Conservation (phyloP, 2,797 vertebrate species). For the Amblyraja radiata region DNA sequence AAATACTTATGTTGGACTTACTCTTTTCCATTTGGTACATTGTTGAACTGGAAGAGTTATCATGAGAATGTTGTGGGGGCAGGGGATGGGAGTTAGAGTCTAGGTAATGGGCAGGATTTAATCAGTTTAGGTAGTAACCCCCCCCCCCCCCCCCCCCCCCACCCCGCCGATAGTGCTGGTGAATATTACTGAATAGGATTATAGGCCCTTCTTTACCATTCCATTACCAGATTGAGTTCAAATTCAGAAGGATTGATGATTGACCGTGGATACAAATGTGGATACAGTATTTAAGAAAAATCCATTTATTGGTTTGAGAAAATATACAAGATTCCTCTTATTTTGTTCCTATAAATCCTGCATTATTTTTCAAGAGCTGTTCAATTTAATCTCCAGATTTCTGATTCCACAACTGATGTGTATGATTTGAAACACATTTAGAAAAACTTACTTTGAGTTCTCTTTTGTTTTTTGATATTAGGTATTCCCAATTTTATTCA, state of each 20-base stretch:
- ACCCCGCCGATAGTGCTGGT: no score
- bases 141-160: no score
- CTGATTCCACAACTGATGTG: neutral
- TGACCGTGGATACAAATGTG: neutral
- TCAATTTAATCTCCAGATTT: neutral
- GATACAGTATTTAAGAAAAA: neutral
- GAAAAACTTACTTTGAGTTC: neutral
- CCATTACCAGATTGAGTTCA: neutral
- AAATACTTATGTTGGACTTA: no score
- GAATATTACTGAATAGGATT: neutral
- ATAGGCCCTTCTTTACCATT: neutral
- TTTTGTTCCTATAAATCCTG: neutral
- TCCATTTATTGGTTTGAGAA: neutral
- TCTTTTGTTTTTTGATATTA: slow-evolving; percentile 45
- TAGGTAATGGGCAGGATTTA: neutral
- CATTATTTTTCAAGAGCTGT: neutral
- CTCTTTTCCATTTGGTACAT: no score
- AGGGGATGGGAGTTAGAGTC: neutral
- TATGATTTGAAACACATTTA: neutral
- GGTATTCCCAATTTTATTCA: slow-evolving; percentile 84
- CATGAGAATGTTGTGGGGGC: no score
- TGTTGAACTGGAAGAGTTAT: no score
- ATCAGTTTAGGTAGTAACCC: no score
- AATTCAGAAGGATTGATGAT: neutral
- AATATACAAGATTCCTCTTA: neutral